These are phyloP conservation scores for Pediacus dermestoides DNA, from an alignment of 2,888 invertebrate species.

Conservation along the genomic window DNA sequence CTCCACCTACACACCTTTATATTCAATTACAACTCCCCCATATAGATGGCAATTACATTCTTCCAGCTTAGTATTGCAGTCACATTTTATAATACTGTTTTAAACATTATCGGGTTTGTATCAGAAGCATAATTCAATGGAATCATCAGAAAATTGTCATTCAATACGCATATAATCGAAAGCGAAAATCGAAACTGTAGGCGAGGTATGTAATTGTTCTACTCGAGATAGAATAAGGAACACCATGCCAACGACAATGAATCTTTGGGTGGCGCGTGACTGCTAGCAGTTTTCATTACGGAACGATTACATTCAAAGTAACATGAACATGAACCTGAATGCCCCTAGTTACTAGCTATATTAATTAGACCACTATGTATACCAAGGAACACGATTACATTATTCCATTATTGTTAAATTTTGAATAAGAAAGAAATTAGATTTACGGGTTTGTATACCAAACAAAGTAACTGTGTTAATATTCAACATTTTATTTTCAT, in stretches of 20 bases:
- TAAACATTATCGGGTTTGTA: constrained; percentile 23
- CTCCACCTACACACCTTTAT: neutral
- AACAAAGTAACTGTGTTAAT: too few species aligned
- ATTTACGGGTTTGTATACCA: too few species aligned
- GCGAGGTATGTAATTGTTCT: neutral
- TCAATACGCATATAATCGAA: constrained; percentile 25
- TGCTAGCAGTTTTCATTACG: constrained; percentile 5
- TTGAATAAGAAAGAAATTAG: too few species aligned
- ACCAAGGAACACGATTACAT: too few species aligned
- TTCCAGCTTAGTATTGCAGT: constrained; percentile 32
- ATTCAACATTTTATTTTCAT: too few species aligned
- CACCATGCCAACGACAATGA: constrained; percentile 9
- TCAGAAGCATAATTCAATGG: constrained; percentile 31
- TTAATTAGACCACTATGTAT: too few species aligned
- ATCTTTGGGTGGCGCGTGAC: constrained; percentile 9
- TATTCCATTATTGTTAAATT: too few species aligned
- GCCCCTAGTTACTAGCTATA: constrained; percentile 3
- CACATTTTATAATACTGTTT: constrained; percentile 36
- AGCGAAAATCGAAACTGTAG: neutral
- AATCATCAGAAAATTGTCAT: constrained; percentile 31
- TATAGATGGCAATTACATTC: too few species aligned
- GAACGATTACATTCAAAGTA: constrained; percentile 8
- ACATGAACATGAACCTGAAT: constrained; percentile 11
- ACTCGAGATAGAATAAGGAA: neutral
- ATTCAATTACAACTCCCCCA: too few species aligned